phyloP scores from a whole-genome alignment of 1,140 invertebrate species.

The Sarcophaga bullata region DNA sequence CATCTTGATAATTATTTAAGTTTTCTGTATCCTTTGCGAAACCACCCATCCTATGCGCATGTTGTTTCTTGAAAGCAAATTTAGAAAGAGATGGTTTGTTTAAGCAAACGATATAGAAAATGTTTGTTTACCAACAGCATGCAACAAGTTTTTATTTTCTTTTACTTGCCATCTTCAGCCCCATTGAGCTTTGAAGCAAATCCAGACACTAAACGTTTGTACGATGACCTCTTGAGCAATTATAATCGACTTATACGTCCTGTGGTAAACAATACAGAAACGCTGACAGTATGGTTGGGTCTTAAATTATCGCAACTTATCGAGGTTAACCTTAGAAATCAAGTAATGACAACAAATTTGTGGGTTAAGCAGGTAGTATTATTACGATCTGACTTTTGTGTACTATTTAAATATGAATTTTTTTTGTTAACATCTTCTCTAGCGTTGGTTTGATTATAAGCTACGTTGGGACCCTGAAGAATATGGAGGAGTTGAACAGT shows the following conservation, averaged over 20 bases:
- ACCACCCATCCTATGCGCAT: background rate
- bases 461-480: conserved; percentile 91
- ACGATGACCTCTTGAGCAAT: conserved; percentile 92
- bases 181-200: conserved; percentile 78
- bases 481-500: conserved; percentile 91
- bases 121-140: background rate
- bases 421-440: conserved; percentile 56
- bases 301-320: conserved; percentile 95
- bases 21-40: conserved; percentile 3
- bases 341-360: conserved; percentile 95
- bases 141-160: background rate
- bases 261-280: conserved; percentile 93
- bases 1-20: background rate
- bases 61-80: background rate
- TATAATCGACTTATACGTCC: conserved; percentile 97
- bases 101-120: background rate
- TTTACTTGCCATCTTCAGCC: conserved; percentile 48
- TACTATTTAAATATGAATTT: conserved; percentile 9
- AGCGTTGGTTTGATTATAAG: conserved; percentile 97
- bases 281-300: conserved; percentile 89
- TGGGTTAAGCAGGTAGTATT: conserved; percentile 89
- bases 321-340: conserved; percentile 94
- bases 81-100: conserved; percentile 22
- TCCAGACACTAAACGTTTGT: conserved; percentile 89
- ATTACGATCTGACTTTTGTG: no score